Conservation (phyloP, 2,797 vertebrate species). For the Phrynocephalus forsythii region DNA sequence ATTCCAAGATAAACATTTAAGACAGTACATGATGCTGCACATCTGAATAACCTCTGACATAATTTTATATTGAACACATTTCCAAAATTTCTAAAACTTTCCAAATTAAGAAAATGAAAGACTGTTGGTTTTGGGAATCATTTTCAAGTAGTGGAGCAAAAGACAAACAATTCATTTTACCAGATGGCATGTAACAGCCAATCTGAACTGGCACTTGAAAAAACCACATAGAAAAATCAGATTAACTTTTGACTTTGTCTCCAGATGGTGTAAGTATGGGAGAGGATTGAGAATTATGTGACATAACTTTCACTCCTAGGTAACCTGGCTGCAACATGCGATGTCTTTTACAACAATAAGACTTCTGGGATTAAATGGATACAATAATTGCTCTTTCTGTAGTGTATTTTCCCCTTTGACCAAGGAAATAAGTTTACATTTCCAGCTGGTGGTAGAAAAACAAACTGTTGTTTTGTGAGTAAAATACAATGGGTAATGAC, state of each 20-base stretch:
- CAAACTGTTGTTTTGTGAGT: conserved; percentile 53
- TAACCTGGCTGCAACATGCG: conserved; percentile 68
- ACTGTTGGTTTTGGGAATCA: conserved; percentile 52
- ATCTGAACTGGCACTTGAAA: conserved; percentile 55
- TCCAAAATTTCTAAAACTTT: conserved; percentile 45
- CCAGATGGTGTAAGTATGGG: conserved; percentile 67
- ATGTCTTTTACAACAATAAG: conserved; percentile 65
- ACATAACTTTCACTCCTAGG: conserved; percentile 74
- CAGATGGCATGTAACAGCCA: conserved; percentile 43
- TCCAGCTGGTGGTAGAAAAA: conserved; percentile 59
- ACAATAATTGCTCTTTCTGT: conserved; percentile 69
- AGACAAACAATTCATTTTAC: conserved; percentile 49
- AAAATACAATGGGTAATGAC: conserved; percentile 53
- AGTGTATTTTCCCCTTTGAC: conserved; percentile 69
- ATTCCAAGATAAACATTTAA: conserved; percentile 25
- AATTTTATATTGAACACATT: conserved; percentile 20
- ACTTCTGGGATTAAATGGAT: conserved; percentile 55
- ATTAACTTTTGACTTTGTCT: conserved; percentile 75
- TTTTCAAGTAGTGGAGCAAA: conserved; percentile 27
- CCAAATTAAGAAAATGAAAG: conserved; percentile 42
- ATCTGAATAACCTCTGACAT: conserved; percentile 17
- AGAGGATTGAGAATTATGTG: conserved; percentile 68
- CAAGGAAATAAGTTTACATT: conserved; percentile 69
- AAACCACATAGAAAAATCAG: conserved; percentile 59
- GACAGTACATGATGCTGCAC: conserved; percentile 11